Evolutionary conservation across 2,797 vertebrate species (phyloP), one percentile per base, ranked within the genome.

Genomic region (Petrocephalus sullivani): DNA sequence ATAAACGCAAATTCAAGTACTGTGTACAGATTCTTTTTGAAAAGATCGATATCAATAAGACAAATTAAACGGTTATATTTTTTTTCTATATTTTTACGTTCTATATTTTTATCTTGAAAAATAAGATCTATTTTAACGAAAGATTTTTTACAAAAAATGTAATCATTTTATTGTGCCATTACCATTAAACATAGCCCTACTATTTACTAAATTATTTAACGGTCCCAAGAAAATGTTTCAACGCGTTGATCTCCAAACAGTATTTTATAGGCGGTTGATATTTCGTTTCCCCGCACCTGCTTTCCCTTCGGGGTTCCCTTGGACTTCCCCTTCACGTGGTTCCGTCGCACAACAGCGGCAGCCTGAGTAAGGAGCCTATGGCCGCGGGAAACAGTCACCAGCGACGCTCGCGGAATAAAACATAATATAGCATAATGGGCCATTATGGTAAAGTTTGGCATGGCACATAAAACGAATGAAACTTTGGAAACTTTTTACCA

Each of bases 1-100:
- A 81, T 81, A 41, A 49, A 49, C 41, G 75, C 75, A 8, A 49
- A 46, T 41, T 81, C 75, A 49, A 81, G 75, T 81, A 81, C 71
- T 46, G 75, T 81, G 75, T 49, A 81, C 75, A 81, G 46, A 81
- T 81, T 81, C 75, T 81, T 81, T 19, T 19, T 6, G 37, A 49
- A 81, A 81, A 81, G 71, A 78, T 78, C 37, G 16, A 78, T 78
- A 78, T 78, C 71, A 37, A 78, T 46, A 10, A 78, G 71, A 78
- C 19, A 46, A n/a, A 49, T 19, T 81, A 81, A 16, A 81, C 64
- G 14, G 33, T 4, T 37, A 37, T 71, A 71, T 16, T 37, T 71
- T 4, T 37, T 37, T 16, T 81, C n/a, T 49, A 81, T 81, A 81
- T 49, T n/a, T 81, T 49, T 81, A 49, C 16, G 46, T 14, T 2